Evolutionary conservation across 1,140 invertebrate genomes (phyloP), one percentile per base, ranked within the genome.

Genomic region (Ridgeia piscesae): DNA sequence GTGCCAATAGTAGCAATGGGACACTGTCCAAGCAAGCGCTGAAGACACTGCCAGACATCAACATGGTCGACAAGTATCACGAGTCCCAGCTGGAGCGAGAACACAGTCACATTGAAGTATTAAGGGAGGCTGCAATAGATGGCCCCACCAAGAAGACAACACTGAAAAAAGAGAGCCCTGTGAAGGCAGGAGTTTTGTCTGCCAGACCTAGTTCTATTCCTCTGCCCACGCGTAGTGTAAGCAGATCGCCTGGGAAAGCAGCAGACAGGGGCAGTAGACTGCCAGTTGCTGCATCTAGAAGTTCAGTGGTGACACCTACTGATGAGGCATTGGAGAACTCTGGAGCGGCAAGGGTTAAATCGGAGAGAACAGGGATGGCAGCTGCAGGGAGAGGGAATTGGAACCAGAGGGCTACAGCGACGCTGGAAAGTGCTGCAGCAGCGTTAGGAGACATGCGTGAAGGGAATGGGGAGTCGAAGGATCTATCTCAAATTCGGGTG

Each of bases 31-130:
- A 90, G 33, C 93, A 91, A 89, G 91, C 93, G 33, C 34, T 93
- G 17, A 27, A 58, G 34, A 92, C 92, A 88, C 90, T 92, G 58
- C 92, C 92, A 48, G 93, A 92, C 89, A 91, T 35, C 88, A 34
- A 91, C 48, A 93, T 92, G 34, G 92, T 93, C 4, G 91, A 92
- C 17, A 94, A 93, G 88, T 94, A 94, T 91, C 91, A 88, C 33
- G 94, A 93, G 93, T 94, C 94, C 93, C 94, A 94, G 35, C 4
- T 77, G 58, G 58, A 77, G 2, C 14, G 17, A 21, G 58, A 27
- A 31, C 2, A 2, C 0, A 77, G 58, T 77, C 58, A 77, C 58
- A 31, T 31, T 77, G 58, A 77, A 27, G 58, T 77, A 77, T 21
- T 77, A 21, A 77, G 27, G 14, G 58, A 77, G 27, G 8, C 58